phyloP scores from a whole-genome alignment of 2,888 invertebrate genomes.

The Aphidoletes aphidimyza region DNA sequence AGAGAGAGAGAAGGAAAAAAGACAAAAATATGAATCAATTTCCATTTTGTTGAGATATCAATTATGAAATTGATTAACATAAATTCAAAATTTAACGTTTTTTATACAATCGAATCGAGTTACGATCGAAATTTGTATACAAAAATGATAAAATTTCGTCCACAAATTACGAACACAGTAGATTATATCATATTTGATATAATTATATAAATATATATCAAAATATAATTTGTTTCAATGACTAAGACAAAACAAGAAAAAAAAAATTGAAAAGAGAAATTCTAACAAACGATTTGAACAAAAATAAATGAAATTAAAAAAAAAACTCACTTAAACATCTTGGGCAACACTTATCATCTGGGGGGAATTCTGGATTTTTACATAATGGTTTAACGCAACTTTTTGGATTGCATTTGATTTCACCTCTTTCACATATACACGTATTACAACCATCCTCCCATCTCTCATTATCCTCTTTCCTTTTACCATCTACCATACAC shows the following conservation, averaged over 20 bases:
- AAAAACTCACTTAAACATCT: constrained; percentile 82
- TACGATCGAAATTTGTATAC: too few relatives aligned
- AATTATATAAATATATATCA: too few relatives aligned
- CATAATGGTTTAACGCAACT: constrained; percentile 82
- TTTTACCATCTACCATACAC: constrained; percentile 81
- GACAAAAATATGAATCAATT: background rate
- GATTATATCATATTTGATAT: too few relatives aligned
- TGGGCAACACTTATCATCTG: constrained; percentile 85
- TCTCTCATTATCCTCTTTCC: constrained; percentile 83
- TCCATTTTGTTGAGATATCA: background rate
- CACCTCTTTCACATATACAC: constrained; percentile 91
- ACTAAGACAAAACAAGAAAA: background rate
- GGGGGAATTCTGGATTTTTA: constrained; percentile 78
- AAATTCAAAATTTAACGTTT: background rate
- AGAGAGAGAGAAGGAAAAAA: background rate
- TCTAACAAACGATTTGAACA: background rate
- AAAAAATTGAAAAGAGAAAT: background rate
- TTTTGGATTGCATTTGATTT: constrained; percentile 83
- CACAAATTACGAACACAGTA: too few relatives aligned
- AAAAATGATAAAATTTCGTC: too few relatives aligned
- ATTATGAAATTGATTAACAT: background rate
- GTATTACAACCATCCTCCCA: constrained; percentile 88
- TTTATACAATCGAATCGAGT: background rate
- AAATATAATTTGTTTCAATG: too few relatives aligned
- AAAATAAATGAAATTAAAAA: constrained; percentile 51